These are phyloP conservation scores for Entomyzon cyanotis DNA, from an alignment of 2,113 vertebrate species.

Conservation along the genomic window DNA sequence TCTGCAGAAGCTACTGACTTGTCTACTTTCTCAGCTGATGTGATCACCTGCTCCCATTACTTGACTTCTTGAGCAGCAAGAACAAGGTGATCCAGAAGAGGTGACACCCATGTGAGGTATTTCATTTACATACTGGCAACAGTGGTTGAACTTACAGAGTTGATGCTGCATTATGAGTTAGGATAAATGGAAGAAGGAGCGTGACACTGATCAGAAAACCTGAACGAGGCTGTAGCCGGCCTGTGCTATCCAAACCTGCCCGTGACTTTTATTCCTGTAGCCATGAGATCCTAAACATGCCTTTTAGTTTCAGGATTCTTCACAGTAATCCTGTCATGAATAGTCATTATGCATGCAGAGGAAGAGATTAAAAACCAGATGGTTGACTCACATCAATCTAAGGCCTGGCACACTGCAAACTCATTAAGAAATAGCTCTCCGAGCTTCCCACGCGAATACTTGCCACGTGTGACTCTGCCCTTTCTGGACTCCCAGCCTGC, in stretches of 20 bases:
- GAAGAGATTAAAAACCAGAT: constrained; percentile 19
- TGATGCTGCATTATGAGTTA: not conserved
- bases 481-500: not conserved
- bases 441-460: not conserved
- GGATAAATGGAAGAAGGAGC: not conserved
- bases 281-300: not conserved
- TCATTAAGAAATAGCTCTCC: not conserved
- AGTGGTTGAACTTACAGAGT: not conserved
- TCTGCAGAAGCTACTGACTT: not conserved
- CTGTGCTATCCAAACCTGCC: not conserved
- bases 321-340: not conserved
- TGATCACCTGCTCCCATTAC: not conserved
- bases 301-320: constrained; percentile 18
- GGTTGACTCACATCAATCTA: not conserved
- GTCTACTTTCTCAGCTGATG: not conserved
- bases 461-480: not conserved
- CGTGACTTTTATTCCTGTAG: not conserved
- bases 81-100: not conserved
- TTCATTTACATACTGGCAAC: not conserved
- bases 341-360: not conserved
- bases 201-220: not conserved
- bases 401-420: not conserved
- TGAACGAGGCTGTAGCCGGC: not conserved
- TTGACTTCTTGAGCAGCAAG: not conserved
- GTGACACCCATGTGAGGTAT: not conserved